phyloP scores from a whole-genome alignment of 23 tunicate species.

The Diplosoma virens region DNA sequence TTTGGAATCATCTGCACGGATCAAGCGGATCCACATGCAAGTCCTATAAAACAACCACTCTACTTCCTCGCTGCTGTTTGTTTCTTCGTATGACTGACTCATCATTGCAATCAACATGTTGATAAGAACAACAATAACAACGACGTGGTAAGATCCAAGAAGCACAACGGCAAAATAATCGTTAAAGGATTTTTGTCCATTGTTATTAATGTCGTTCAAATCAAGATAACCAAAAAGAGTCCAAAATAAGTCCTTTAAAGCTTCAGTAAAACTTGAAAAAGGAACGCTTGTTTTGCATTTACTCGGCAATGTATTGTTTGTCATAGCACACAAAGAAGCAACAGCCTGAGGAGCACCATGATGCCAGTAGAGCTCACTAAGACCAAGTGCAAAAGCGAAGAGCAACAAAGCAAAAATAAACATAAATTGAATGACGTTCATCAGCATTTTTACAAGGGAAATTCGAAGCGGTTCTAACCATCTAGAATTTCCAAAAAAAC shows the following conservation, averaged over 20 bases:
- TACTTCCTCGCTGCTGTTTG: constrained; percentile 24
- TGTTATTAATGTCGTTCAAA: background rate
- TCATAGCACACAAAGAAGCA: background rate
- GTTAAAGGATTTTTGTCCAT: background rate
- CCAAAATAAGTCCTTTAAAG: background rate
- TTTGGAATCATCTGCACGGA: constrained; percentile 29
- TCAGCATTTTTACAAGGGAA: constrained; percentile 54
- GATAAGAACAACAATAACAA: constrained; percentile 33
- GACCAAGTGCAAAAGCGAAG: constrained; percentile 65
- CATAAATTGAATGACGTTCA: constrained; percentile 44
- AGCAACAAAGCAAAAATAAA: constrained; percentile 42
- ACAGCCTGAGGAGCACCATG: constrained; percentile 47
- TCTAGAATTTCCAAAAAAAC: constrained; percentile 15
- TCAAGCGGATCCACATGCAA: constrained; percentile 48
- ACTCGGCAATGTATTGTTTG: background rate
- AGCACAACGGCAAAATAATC: background rate
- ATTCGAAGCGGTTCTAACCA: constrained; percentile 64
- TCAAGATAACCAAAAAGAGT: background rate
- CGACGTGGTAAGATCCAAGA: constrained; percentile 31
- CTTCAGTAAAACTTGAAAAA: background rate
- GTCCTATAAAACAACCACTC: constrained; percentile 54
- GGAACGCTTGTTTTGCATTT: background rate
- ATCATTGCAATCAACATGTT: constrained; percentile 79
- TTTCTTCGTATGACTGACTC: constrained; percentile 45
- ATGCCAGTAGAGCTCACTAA: constrained; percentile 59